Evolutionary conservation across 2,113 vertebrate species (phyloP).

Genomic region (Leptodactylus fuscus): DNA sequence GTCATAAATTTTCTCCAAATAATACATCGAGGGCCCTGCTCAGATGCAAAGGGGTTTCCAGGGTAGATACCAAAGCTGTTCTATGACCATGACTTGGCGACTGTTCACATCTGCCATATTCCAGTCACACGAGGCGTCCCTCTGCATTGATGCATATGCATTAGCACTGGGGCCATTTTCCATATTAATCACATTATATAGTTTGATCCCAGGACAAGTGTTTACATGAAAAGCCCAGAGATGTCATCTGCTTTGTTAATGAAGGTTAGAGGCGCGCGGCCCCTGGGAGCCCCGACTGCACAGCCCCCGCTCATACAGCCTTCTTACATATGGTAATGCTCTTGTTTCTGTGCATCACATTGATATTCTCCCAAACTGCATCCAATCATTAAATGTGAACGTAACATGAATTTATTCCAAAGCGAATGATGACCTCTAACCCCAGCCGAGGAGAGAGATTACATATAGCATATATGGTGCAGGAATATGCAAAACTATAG

Average conservation of each 20-base stretch:
- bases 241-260: conserved; percentile 6
- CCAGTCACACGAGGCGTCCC: too few relatives aligned
- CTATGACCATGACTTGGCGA: background rate
- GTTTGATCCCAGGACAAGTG: conserved; percentile 27
- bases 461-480: background rate
- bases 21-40: too few relatives aligned
- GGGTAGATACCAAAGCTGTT: too few relatives aligned
- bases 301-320: background rate
- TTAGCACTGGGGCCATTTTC: conserved; percentile 2
- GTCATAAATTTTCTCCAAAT: too few relatives aligned
- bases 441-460: background rate
- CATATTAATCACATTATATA: conserved; percentile 25
- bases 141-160: background rate
- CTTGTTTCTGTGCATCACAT: background rate
- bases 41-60: too few relatives aligned
- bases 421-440: background rate
- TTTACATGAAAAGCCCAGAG: conserved; percentile 39
- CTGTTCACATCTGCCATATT: background rate
- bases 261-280: conserved; percentile 31
- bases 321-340: conserved; percentile 30
- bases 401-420: background rate
- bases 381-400: too few relatives aligned
- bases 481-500: background rate
- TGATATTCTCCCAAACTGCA: background rate
- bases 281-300: background rate